Percentiles rank a stretch among this genome's conserved stretches.
phyloP scores from a whole-genome alignment of 2,797 vertebrate genomes.

The Acanthornis magna region DNA sequence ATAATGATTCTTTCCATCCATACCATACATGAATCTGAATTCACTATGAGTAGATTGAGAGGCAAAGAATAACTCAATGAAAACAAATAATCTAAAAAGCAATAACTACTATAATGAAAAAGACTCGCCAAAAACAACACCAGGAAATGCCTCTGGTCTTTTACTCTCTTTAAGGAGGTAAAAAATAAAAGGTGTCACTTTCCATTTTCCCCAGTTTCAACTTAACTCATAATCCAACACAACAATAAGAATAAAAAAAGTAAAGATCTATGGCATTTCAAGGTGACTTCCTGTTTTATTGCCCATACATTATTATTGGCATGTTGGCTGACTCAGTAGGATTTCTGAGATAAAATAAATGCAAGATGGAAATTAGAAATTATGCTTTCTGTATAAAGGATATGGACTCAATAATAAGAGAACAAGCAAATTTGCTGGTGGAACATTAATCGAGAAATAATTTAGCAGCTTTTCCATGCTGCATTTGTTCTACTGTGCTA shows the following conservation, averaged over 20 bases:
- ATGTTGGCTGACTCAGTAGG: neutral
- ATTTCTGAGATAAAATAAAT: neutral
- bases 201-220: neutral
- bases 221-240: neutral
- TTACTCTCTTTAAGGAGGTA: fast-evolving
- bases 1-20: neutral
- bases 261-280: neutral
- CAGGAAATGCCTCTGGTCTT: neutral
- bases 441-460: neutral
- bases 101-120: neutral
- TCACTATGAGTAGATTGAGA: neutral
- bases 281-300: neutral
- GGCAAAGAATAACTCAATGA: neutral
- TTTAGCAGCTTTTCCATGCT: neutral
- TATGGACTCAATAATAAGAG: neutral
- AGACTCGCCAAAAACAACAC: neutral
- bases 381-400: neutral
- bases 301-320: neutral
- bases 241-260: neutral
- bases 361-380: neutral
- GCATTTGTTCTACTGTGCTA: neutral
- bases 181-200: neutral
- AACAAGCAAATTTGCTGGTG: neutral
- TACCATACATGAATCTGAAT: neutral
- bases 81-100: neutral